Base-by-base conservation (phyloP, 2,888 invertebrate genomes). In the Cephus pygmeus region DNA sequence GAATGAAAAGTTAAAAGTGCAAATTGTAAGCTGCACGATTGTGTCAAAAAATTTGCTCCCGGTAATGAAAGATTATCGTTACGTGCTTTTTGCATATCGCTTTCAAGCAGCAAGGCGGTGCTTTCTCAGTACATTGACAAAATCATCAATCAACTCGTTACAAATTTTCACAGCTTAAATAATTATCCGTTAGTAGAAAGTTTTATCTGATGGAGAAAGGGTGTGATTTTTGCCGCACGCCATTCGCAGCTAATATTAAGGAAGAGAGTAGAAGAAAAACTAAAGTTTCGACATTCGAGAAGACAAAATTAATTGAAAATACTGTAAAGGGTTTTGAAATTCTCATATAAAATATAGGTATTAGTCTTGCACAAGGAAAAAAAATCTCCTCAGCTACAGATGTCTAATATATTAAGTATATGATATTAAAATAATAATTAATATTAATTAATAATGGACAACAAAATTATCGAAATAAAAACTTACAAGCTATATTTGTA, bases 401-500 rank as follows among this genome's bases (percentile, higher is more conserved):
- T 77, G 73, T 73, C 75, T 74, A 76, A 78, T 78, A 75, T 82
- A 81, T 84, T 82, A 83, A 80, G 76, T 79, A 81, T 84, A 78
- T 79, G 81, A 75, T 83, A 78, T 79, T 81, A 78, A 83, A 82
- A 80, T 75, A 76, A 69, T 81, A 81, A 78, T 79, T 79, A 81
- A 77, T 74, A 73, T 73, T 81, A 81, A 80, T 79, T 69, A 75
- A 69, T 83, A 81, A 81, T 81, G 73, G 78, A 75, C 75, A 76
- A 80, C 30, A 12, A 78, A 69, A 74, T 40, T 75, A 34, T 23
- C 30, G 84, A 85, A 86, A 84, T 88, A 88, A 83, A 88, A 88
- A 88, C 87, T 85, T 88, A 88, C 82, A 80, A 85, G 81, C 84
- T 85, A 88, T 78, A 84, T 87, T 88, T 88, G 87, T 88, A 88